phyloP scores from a whole-genome alignment of 2,888 invertebrate species.

The Pristionchus arcanus region DNA sequence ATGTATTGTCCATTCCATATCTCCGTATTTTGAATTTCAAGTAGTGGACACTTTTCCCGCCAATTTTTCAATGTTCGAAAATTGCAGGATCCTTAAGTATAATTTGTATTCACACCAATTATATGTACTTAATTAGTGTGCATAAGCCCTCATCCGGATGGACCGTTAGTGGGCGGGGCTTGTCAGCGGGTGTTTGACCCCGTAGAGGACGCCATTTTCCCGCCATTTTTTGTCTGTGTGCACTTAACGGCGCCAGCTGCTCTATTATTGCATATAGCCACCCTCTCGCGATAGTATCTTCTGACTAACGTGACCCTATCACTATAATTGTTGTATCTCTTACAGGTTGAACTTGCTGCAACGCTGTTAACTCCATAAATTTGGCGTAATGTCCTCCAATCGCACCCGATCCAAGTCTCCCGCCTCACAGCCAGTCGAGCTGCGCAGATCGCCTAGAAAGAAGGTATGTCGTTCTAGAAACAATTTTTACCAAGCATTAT shows the following conservation, averaged over 20 bases:
- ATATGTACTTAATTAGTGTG: too few relatives aligned
- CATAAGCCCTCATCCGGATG: too few relatives aligned
- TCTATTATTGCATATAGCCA: neutral
- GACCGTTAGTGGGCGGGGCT: neutral
- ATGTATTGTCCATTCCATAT: too few relatives aligned
- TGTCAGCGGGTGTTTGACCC: constrained; percentile 24
- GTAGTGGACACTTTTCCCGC: too few relatives aligned
- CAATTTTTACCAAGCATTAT: too few relatives aligned
- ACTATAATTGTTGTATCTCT: neutral
- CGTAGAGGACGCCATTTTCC: constrained; percentile 42
- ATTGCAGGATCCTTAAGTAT: too few relatives aligned
- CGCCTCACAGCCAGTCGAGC: neutral
- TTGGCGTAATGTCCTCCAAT: neutral
- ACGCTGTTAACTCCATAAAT: neutral
- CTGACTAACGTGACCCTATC: neutral
- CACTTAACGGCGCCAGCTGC: constrained; percentile 32
- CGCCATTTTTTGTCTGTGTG: constrained; percentile 13
- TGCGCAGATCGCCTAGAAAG: constrained; percentile 65
- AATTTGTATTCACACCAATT: too few relatives aligned
- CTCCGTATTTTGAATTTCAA: too few relatives aligned
- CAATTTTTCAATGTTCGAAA: too few relatives aligned
- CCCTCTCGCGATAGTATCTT: neutral
- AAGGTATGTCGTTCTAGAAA: constrained; percentile 62
- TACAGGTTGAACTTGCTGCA: neutral
- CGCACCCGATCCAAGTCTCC: constrained; percentile 41